Evolutionary conservation across 1,140 invertebrate species (phyloP).

Genomic region (Archivesica marissinica): DNA sequence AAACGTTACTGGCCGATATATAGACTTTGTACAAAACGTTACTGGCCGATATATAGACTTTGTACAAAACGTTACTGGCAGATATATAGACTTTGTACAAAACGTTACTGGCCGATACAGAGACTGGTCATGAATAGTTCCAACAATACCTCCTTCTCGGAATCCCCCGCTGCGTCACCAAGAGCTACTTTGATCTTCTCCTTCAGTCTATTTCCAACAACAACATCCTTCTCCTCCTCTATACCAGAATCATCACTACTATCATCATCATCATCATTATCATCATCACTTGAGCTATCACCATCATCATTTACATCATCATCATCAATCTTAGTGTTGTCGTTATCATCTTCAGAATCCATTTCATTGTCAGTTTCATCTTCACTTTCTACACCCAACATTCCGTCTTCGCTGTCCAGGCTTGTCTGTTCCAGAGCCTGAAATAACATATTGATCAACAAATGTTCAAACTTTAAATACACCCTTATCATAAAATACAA

Average conservation of each 20-base stretch:
- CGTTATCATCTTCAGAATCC: constrained; percentile 82
- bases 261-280: constrained; percentile 84
- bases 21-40: too few relatives aligned
- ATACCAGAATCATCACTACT: constrained; percentile 58
- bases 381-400: constrained; percentile 71
- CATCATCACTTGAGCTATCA: constrained; percentile 85
- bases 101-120: too few relatives aligned
- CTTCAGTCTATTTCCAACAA: constrained; percentile 82
- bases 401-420: constrained; percentile 2
- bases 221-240: constrained; percentile 69
- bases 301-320: constrained; percentile 53
- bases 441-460: too few relatives aligned
- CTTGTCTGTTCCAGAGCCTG: constrained; percentile 52
- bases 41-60: too few relatives aligned
- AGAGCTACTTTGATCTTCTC: constrained; percentile 86
- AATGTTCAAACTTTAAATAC: too few relatives aligned
- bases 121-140: too few relatives aligned
- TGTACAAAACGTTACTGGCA: too few relatives aligned
- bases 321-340: constrained; percentile 78
- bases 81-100: too few relatives aligned
- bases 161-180: constrained; percentile 71
- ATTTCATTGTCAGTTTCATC: constrained; percentile 83
- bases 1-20: too few relatives aligned
- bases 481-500: too few relatives aligned
- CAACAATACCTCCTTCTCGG: constrained; percentile 64